Evolutionary conservation across 1,140 invertebrate species (phyloP), one percentile per base, ranked within the genome.

Genomic region (Drosophila equinoxialis): DNA sequence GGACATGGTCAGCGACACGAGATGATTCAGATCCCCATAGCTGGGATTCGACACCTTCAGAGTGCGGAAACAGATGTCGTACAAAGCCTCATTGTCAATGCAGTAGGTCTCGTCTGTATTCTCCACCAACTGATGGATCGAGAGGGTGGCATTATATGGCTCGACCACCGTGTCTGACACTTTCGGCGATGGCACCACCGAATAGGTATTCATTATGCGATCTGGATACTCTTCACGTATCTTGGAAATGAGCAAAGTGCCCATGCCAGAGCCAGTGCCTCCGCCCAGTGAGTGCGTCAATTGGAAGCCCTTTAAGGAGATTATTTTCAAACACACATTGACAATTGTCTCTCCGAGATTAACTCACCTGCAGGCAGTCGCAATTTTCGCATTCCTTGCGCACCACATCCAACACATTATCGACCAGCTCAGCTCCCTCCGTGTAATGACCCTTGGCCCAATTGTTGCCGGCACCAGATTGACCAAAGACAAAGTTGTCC

Each of bases 61-160:
- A 0, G 97, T 98, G 48, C 96, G 93, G 93, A 97, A 98, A 93
- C 97, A 98, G 69, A 98, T 98, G 83, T 98, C 97, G 79, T 98
- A 98, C 0, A 98, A 94, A 35, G 97, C 97, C 92, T 98, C 97
- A 92, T 97, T 96, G 91, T 97, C 96, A 86, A 97, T 97, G 81
- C 96, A 96, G 92, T 95, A 96, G 20, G 95, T 96, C 92, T 96
- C 95, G 89, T 97, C 96, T 6, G 96, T 96, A 90, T 96, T 96
- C 93, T 97, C 96, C 48, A 97, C 95, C 39, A 97, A 90, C 86
- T 97, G 96, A 78, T 97, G 96, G 57, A 96, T 95, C 23, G 96
- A 96, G 6, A 97, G 93, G 0, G 96, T 96, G 6, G 96, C 95
- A 80, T 96, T 96, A 93, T 96, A 97, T 0, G 96, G 96, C 84